Evolutionary conservation across 2,888 invertebrate species (phyloP).

Genomic region (Gari tellinella): DNA sequence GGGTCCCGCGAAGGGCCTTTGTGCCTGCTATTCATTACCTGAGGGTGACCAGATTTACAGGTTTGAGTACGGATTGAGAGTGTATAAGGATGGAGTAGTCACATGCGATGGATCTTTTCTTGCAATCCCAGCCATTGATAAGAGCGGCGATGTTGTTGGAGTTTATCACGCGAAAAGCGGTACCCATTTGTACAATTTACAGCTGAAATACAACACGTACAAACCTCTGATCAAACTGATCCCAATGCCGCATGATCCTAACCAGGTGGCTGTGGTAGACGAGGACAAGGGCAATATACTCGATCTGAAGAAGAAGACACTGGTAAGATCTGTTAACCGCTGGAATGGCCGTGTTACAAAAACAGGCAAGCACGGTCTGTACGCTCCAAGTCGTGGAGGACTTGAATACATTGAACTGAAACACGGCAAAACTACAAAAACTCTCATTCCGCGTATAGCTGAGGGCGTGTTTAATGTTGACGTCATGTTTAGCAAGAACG

Average conservation of each 20-base stretch:
- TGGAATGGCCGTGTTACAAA: constrained; percentile 92
- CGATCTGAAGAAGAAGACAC: constrained; percentile 94
- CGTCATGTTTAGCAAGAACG: constrained; percentile 94
- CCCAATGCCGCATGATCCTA: constrained; percentile 83
- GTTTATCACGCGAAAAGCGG: constrained; percentile 94
- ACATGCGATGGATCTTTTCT: constrained; percentile 92
- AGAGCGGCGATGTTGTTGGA: constrained; percentile 94
- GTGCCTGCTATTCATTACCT: constrained; percentile 83
- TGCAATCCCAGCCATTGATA: constrained; percentile 88
- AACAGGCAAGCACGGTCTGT: constrained; percentile 92
- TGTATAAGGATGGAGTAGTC: constrained; percentile 91
- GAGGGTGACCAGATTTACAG: constrained; percentile 92
- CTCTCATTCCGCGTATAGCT: constrained; percentile 94
- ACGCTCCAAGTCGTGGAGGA: constrained; percentile 96
- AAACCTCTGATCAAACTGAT: constrained; percentile 80
- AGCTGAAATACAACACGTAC: constrained; percentile 81
- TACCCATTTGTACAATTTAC: constrained; percentile 84
- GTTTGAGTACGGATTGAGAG: constrained; percentile 92
- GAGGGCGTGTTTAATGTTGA: constrained; percentile 99
- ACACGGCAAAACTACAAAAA: constrained; percentile 94
- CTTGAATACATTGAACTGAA: constrained; percentile 95
- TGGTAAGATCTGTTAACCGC: constrained; percentile 93
- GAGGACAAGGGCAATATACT: constrained; percentile 93
- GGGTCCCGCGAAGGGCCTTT: constrained; percentile 64
- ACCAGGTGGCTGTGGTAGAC: constrained; percentile 94